Conservation (phyloP, 1,140 invertebrate species). For the Drosophila nasuta region DNA sequence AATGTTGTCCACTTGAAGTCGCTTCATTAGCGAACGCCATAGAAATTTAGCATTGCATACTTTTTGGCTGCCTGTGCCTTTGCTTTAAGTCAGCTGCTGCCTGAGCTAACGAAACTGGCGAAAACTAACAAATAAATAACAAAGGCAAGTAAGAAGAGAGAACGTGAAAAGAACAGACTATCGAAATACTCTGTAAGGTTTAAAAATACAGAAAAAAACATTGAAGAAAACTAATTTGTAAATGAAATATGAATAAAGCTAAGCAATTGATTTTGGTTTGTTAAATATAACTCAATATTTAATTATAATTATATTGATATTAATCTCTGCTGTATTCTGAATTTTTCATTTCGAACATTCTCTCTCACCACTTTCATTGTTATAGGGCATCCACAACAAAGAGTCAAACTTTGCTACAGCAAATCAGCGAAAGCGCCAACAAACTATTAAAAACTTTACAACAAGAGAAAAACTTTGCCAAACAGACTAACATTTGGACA, state of each 20-base stretch:
- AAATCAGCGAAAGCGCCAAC: slow-evolving; percentile 82
- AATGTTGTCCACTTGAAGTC: slow-evolving; percentile 22
- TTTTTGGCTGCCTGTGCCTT: slow-evolving; percentile 8
- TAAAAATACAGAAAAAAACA: no score
- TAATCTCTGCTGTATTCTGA: not conserved
- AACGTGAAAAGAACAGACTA: not conserved
- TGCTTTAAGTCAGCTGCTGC: slow-evolving; percentile 55
- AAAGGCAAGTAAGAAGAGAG: not conserved
- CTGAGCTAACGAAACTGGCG: slow-evolving; percentile 8
- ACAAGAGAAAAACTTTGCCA: slow-evolving; percentile 76
- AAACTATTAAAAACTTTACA: slow-evolving; percentile 82
- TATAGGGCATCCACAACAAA: slow-evolving; percentile 36
- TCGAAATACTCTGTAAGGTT: not conserved
- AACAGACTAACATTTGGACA: slow-evolving; percentile 44
- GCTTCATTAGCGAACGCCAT: slow-evolving; percentile 67
- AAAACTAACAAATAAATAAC: slow-evolving; percentile 21
- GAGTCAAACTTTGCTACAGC: slow-evolving; percentile 66
- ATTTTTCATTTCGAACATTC: not conserved
- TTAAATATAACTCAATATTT: no score
- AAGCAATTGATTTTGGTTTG: no score
- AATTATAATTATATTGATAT: no score
- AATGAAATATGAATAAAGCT: no score
- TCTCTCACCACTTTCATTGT: not conserved
- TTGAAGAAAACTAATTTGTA: no score
- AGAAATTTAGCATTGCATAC: slow-evolving; percentile 66